Evolutionary conservation across 2,113 vertebrate species (phyloP).

Genomic region (Leuciscus idus): DNA sequence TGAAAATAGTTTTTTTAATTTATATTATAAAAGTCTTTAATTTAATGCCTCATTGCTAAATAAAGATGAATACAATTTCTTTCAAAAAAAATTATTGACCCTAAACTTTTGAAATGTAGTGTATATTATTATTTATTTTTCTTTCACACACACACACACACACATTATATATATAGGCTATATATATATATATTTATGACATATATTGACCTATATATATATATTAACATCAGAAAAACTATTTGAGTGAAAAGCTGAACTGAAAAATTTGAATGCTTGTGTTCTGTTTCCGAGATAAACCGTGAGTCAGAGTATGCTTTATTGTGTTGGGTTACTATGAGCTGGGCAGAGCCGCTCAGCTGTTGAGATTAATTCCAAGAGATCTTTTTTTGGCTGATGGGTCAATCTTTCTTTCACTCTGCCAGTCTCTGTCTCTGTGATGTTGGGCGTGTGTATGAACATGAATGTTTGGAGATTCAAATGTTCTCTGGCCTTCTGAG

Average conservation of each 20-base stretch:
- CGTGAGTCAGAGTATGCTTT: neutral
- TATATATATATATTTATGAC: too few species aligned
- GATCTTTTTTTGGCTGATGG: conserved; percentile 48
- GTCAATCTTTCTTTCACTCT: conserved; percentile 25
- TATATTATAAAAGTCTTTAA: too few species aligned
- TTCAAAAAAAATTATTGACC: too few species aligned
- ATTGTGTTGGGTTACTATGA: neutral
- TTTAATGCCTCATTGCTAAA: too few species aligned
- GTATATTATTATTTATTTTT: too few species aligned
- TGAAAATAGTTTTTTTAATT: too few species aligned
- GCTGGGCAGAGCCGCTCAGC: conserved; percentile 37
- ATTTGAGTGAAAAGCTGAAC: too few species aligned
- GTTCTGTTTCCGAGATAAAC: neutral
- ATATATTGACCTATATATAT: too few species aligned
- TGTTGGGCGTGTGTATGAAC: neutral
- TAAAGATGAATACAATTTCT: neutral
- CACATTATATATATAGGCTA: too few species aligned
- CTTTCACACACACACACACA: too few species aligned
- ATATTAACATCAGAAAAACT: too few species aligned
- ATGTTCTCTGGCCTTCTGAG: neutral
- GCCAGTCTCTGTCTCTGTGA: conserved; percentile 15
- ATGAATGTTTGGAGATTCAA: neutral
- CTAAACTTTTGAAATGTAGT: too few species aligned
- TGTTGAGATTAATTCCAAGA: conserved; percentile 51
- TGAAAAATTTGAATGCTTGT: neutral